Evolutionary conservation across 1,140 invertebrate species (phyloP).

Genomic region (Lysiphlebus fabarum): DNA sequence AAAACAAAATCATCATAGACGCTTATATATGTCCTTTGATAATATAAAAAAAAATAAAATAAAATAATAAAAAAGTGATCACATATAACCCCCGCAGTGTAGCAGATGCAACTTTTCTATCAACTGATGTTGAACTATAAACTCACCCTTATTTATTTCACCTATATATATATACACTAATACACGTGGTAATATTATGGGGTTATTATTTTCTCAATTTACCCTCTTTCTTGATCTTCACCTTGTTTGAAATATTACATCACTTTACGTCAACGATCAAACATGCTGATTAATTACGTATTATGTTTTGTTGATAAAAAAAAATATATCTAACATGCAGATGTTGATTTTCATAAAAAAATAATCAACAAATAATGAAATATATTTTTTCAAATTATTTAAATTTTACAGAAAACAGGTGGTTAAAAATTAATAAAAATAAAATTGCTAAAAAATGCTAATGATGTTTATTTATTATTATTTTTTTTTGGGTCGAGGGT

Average conservation of each 20-base stretch:
- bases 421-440: neutral
- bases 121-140: conserved; percentile 7
- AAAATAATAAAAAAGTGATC: conserved; percentile 34
- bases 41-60: conserved; percentile 11
- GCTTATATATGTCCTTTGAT: neutral
- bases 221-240: conserved; percentile 15
- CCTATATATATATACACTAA: too few species aligned
- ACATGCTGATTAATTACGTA: conserved; percentile 19
- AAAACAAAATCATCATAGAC: neutral
- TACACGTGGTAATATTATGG: conserved; percentile 3
- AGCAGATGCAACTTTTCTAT: conserved; percentile 37
- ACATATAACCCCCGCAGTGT: conserved; percentile 31
- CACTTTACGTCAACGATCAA: conserved; percentile 18
- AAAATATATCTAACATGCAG: too few species aligned
- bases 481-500: neutral
- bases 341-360: too few species aligned
- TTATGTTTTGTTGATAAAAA: neutral
- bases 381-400: conserved; percentile 13
- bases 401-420: too few species aligned
- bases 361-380: neutral
- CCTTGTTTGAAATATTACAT: conserved; percentile 19
- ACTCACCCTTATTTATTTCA: conserved; percentile 1
- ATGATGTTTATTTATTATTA: conserved; percentile 15
- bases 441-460: conserved; percentile 10
- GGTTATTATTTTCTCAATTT: neutral